Percentiles rank a stretch among this genome's conserved stretches.
Evolutionary conservation across 2,888 invertebrate species (phyloP).

Genomic region (Glaucopsyche alexis): DNA sequence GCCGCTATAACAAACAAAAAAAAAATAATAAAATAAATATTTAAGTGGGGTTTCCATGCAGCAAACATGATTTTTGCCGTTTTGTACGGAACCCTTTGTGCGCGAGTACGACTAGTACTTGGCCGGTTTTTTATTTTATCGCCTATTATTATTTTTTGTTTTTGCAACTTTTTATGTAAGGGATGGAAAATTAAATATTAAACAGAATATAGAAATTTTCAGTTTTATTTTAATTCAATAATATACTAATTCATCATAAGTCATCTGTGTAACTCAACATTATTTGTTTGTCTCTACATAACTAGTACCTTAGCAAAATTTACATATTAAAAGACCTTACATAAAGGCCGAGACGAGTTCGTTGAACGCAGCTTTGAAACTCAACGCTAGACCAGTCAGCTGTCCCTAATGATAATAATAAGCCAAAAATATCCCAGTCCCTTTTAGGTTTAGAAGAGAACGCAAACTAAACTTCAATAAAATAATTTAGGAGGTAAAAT

Average conservation of each 20-base stretch:
- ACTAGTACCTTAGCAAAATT: neutral
- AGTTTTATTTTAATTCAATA: neutral
- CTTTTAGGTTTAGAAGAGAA: neutral
- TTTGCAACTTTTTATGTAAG: neutral
- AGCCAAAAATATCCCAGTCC: conserved; percentile 3
- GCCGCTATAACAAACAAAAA: no score
- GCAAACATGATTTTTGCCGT: no score
- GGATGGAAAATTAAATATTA: no score
- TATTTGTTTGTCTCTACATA: no score
- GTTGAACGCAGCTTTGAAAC: conserved; percentile 10
- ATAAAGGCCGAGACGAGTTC: neutral
- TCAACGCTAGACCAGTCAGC: conserved; percentile 6
- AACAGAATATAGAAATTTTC: no score
- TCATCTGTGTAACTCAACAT: no score
- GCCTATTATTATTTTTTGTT: conserved; percentile 13
- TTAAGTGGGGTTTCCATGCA: no score
- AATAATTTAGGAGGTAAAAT: neutral
- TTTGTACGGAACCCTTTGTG: no score
- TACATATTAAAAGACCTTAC: neutral
- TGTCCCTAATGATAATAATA: neutral
- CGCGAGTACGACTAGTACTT: no score
- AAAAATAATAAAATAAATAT: no score
- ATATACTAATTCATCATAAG: no score
- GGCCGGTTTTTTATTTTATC: neutral
- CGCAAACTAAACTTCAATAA: neutral